Evolutionary conservation across 2,888 invertebrate species (phyloP).

Genomic region (Drosophila robusta): DNA sequence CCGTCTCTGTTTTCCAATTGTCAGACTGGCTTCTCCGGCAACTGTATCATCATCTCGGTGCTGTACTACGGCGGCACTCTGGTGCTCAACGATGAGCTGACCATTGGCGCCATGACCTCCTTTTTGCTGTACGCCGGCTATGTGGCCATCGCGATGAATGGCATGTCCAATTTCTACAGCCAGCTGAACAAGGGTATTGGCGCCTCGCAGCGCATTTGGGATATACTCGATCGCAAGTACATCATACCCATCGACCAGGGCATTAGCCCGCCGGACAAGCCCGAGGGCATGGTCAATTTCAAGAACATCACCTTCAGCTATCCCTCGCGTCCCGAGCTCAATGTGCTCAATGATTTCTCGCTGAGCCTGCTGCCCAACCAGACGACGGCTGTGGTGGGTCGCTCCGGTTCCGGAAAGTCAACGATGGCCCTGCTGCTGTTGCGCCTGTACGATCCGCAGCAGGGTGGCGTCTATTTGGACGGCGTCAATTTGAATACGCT

Average conservation of each 20-base stretch:
- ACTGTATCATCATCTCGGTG: conserved; percentile 94
- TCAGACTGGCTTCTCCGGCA: conserved; percentile 94
- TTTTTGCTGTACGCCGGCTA: conserved; percentile 98
- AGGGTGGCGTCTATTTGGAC: conserved; percentile 91
- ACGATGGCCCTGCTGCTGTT: conserved; percentile 94
- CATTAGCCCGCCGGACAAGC: conserved; percentile 73
- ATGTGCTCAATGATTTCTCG: conserved; percentile 88
- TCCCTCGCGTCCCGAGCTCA: conserved; percentile 87
- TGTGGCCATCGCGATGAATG: conserved; percentile 95
- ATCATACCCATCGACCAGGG: conserved; percentile 89
- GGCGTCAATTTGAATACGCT: conserved; percentile 90
- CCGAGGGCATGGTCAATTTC: conserved; percentile 89
- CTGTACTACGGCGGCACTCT: conserved; percentile 96
- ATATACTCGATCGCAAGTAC: conserved; percentile 93
- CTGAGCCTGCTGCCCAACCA: conserved; percentile 89
- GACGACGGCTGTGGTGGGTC: conserved; percentile 93
- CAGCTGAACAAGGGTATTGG: conserved; percentile 97
- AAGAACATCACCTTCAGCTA: conserved; percentile 91
- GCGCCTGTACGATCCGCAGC: conserved; percentile 93
- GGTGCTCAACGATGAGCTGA: conserved; percentile 91
- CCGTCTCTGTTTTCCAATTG: conserved; percentile 27
- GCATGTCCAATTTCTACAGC: conserved; percentile 96
- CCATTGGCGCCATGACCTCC: conserved; percentile 95
- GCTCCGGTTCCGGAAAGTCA: conserved; percentile 98
- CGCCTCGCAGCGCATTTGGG: conserved; percentile 95